Conservation (phyloP, 2,888 invertebrate species). For the Corythucha ciliata region DNA sequence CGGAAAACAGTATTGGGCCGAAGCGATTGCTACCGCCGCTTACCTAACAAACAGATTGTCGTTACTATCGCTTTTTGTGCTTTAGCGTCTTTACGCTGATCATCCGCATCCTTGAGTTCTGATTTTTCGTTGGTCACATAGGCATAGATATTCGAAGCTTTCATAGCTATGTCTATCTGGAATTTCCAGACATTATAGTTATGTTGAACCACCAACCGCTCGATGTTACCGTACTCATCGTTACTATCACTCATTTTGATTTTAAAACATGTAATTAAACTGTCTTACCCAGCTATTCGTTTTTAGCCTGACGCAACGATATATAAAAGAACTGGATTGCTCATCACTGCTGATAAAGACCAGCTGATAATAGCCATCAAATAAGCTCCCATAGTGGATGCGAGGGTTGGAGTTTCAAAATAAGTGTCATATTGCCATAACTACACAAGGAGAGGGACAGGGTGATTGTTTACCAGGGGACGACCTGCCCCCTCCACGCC, state of each 20-base stretch:
- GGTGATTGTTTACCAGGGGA: too few relatives aligned
- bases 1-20: constrained; percentile 8
- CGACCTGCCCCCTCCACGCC: too few relatives aligned
- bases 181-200: constrained; percentile 12
- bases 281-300: too few relatives aligned
- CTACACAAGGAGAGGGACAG: too few relatives aligned
- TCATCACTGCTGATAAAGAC: too few relatives aligned
- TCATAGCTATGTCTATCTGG: constrained; percentile 2
- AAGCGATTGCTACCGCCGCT: constrained; percentile 10
- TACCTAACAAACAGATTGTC: constrained; percentile 8
- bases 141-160: constrained; percentile 2
- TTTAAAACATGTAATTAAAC: too few relatives aligned
- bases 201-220: not conserved
- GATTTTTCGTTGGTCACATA: constrained; percentile 5
- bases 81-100: not conserved
- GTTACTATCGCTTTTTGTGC: constrained; percentile 8
- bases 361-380: too few relatives aligned
- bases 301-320: too few relatives aligned
- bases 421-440: too few relatives aligned
- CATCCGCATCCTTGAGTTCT: not conserved
- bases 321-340: too few relatives aligned
- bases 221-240: constrained; percentile 5
- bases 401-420: too few relatives aligned
- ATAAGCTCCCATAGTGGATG: too few relatives aligned
- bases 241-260: constrained; percentile 12